Base-by-base conservation (phyloP, 2,797 vertebrate genomes). In the Hypotaenidia okinawae region DNA sequence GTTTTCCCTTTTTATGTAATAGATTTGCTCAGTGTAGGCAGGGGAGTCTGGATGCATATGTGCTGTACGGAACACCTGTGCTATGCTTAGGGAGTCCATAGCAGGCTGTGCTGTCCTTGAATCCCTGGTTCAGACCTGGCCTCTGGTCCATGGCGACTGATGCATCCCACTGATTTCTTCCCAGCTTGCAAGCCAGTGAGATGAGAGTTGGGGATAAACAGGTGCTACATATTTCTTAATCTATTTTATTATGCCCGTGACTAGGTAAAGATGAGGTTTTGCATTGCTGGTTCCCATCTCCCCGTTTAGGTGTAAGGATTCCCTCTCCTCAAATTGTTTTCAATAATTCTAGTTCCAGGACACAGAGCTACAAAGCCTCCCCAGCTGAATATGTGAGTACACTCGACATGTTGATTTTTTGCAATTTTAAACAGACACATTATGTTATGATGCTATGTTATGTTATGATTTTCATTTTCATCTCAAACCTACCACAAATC, bases 11-110 rank as follows among this genome's bases (percentile, higher is more conserved):
- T 81, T 66, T 37, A n/a, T 11, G 41, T 35, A 13, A n/a, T 14
- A n/a, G 17, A 39, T 59, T 30, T 57, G n/a, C 17, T 23, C 49
- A 28, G 32, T 19, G 15, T 25, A 37, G 45, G 17, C 33, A 63
- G 59, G 24, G 66, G 17, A 30, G 33, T 61, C 12, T 18, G 21
- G 57, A 30, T 39, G 22, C 9, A 1, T 12, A 15, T 0, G 2
- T 41, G 28, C 25, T n/a, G 21, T n/a, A 28, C 5, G 49, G 28
- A 12, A 11, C 30, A 64, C 12, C 13, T 30, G 15, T 45, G 45
- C 11, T 30, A 6, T 33, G 19, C 28, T 6, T 52, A 43, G 13
- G 32, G 16, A 37, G 22, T 52, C 54, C 5, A 2, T 30, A 58
- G 37, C 4, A 27, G 30, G 32, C 9, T 67, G 58, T 54, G 14